Evolutionary conservation across 1,140 invertebrate species (phyloP), one percentile per base, ranked within the genome.

Genomic region (Drosophila funebris): DNA sequence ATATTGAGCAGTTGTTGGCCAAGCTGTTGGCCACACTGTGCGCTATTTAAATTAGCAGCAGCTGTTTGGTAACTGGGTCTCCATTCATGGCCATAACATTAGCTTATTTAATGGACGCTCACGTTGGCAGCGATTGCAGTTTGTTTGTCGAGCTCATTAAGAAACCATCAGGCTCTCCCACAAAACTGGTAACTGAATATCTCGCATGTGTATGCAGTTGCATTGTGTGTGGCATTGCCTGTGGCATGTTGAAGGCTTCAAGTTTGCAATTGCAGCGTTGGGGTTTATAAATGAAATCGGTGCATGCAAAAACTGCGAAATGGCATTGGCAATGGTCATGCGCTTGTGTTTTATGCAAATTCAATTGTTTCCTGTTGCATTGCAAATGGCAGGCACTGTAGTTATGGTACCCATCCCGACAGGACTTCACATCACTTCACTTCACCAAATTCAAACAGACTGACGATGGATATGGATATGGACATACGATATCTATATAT

Each of bases 311-410:
- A 63, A 69, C 39, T 48, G 44, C 70, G 41, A 75, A 75, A 74
- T 78, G 80, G 58, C 80, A 70, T 69, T 73, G 69, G 78, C 56
- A 74, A 83, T 60, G 53, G 46, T 36, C 53, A 58, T 57, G 36
- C 58, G 48, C 67, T 62, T 79, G 81, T 85, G 81, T 85, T 85
- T 80, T 85, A 85, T 85, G 81, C 81, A 85, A 85, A 85, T 85
- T 85, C 81, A 85, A 85, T 85, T 85, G 81, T 85, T 85, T 85
- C 81, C 81, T 85, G 77, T 85, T 83, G 79, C 79, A 78, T 83
- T 74, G 78, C 73, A 76, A 81, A 84, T 84, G 81, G 52, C 60
- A 53, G 37, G 27, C 43, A 76, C 74, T 68, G 52, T 53, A 52
- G 58, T 27, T 37, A 75, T 71, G 54, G 52, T 46, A 11, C n/a